Evolutionary conservation across 2,888 invertebrate species (phyloP), one percentile per base, ranked within the genome.

Genomic region (Caenorhabditis panamensis): DNA sequence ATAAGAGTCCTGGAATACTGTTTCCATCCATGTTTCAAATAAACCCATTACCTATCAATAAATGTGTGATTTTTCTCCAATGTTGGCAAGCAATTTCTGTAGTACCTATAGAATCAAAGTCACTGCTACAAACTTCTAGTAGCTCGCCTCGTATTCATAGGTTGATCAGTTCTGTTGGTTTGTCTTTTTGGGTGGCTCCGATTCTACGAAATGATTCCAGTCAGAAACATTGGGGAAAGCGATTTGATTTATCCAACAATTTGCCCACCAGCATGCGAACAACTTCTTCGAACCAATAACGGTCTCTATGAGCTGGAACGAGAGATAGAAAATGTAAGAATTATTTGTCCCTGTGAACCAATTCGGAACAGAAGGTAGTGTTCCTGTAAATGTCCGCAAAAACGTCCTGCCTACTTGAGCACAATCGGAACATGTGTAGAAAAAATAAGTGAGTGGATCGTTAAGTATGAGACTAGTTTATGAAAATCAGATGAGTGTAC

Each of bases 231-330:
- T 13, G 68, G 72, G 0, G 71, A 75, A 5, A 78, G 82, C 11
- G 88, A 87, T 56, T 59, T 80, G 9, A 76, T 88, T 53, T 61
- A 77, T 22, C 85, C 88, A 8, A 75, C 84, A n/a, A 59, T 83
- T 22, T 87, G 88, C 28, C 86, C 85, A 2, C 61, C 84, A 20
- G 71, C 86, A 16, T 88, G 88, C 69, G 79, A 84, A 44, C 81
- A 82, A 37, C 66, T 84, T 9, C 85, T 84, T 59, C 76, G 75
- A 24, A 84, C 84, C 18, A n/a, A 18, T 26, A 4, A 24, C 51
- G 0, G 51, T 49, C 18, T 36, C 53, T 18, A 9, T 4, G 18
- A 49, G 2, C 6, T 26, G n/a, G 44, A 28, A 37, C n/a, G 31
- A 31, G 9, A 20, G 1, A 20, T 9, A 20, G 47, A 28, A 56